These are phyloP conservation scores for Pseudochirops corinnae DNA, from an alignment of 2,797 vertebrate genomes.

Conservation along the genomic window DNA sequence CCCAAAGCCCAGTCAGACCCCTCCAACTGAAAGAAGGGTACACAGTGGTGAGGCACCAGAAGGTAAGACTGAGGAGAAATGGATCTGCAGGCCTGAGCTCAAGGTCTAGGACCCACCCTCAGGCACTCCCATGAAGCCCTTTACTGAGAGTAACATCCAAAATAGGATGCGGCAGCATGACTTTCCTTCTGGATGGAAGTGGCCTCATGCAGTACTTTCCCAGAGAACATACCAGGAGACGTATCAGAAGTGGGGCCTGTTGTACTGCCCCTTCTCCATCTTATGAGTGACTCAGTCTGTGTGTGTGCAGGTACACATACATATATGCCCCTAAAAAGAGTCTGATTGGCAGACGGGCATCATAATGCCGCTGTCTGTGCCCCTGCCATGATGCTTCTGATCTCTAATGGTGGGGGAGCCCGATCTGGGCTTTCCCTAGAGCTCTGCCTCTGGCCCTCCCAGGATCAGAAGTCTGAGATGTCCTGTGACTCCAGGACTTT, in stretches of 20 bases:
- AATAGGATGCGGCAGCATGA: accelerated
- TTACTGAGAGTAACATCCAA: too few relatives aligned
- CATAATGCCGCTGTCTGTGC: too few relatives aligned
- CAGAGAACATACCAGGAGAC: not conserved
- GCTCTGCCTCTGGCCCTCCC: not conserved
- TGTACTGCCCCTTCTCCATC: not conserved
- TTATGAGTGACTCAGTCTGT: not conserved
- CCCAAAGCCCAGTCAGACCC: not conserved
- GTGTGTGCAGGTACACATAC: too few relatives aligned
- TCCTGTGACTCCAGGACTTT: not conserved
- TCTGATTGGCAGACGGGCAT: not conserved
- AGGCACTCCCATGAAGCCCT: too few relatives aligned
- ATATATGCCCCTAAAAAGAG: not conserved
- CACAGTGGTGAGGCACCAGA: not conserved
- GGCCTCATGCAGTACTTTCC: not conserved
- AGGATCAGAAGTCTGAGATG: not conserved
- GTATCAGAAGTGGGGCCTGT: not conserved
- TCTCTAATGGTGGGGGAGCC: not conserved
- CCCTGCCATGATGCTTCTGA: not conserved
- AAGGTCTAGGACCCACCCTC: not conserved
- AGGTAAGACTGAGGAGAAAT: not conserved
- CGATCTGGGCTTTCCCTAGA: not conserved
- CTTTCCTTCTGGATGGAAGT: not conserved
- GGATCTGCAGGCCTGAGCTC: not conserved
- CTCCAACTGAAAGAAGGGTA: not conserved